A percentile compares a stretch with the other conserved stretches of the same genome.
phyloP scores from a whole-genome alignment of 1,140 invertebrate species.

The Orius laevigatus region DNA sequence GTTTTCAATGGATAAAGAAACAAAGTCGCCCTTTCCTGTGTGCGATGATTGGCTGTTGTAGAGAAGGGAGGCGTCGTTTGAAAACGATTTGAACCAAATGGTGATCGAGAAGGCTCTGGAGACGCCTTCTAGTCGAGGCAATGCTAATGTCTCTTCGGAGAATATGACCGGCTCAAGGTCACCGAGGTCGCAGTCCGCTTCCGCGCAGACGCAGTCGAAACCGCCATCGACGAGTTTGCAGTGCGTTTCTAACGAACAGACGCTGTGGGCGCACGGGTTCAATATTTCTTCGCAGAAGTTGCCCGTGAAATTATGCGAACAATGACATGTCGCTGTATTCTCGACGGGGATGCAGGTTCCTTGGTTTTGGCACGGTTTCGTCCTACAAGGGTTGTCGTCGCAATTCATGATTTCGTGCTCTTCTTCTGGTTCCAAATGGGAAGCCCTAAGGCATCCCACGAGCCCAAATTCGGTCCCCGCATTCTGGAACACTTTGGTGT shows the following conservation, averaged over 20 bases:
- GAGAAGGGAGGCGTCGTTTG: slow-evolving; percentile 61
- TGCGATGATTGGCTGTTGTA: slow-evolving; percentile 63
- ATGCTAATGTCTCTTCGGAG: slow-evolving; percentile 1
- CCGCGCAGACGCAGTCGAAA: slow-evolving; percentile 45
- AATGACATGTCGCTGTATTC: slow-evolving; percentile 6
- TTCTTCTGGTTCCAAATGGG: slow-evolving; percentile 46
- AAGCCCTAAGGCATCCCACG: slow-evolving; percentile 63
- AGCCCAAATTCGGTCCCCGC: slow-evolving; percentile 66
- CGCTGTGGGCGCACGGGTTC: slow-evolving; percentile 57
- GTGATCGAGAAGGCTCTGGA: slow-evolving; percentile 65
- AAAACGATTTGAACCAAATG: slow-evolving; percentile 66
- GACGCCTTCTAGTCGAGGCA: slow-evolving; percentile 42
- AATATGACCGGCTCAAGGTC: slow-evolving; percentile 1
- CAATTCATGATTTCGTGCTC: slow-evolving; percentile 49
- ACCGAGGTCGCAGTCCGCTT: slow-evolving; percentile 1
- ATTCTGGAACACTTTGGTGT: slow-evolving; percentile 65
- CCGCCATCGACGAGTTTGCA: slow-evolving; percentile 43
- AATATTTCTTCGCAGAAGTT: slow-evolving; percentile 49
- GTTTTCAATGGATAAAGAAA: slow-evolving; percentile 64
- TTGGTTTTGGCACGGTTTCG: slow-evolving; percentile 59
- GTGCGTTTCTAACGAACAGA: slow-evolving; percentile 54
- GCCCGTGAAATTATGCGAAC: slow-evolving; percentile 13
- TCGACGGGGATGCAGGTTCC: slow-evolving; percentile 55
- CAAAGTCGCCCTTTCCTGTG: slow-evolving; percentile 66
- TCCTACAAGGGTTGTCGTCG: slow-evolving; percentile 58